Evolutionary conservation across 2,113 vertebrate genomes (phyloP).

Genomic region (Muntiacus muntjak): DNA sequence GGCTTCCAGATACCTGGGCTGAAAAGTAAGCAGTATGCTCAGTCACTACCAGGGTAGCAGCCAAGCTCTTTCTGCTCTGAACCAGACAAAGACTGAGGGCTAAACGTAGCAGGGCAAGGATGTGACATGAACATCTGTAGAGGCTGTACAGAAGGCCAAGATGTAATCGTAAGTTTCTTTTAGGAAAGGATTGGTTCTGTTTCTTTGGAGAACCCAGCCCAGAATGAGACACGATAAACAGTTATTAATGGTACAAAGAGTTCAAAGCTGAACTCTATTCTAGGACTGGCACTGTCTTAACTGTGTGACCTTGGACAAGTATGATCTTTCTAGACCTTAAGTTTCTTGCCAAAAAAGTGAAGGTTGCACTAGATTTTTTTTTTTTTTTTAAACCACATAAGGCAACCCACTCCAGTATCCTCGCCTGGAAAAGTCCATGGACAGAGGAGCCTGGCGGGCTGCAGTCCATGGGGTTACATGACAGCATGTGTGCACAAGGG

Average conservation of each 20-base stretch:
- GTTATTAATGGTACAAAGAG: neutral
- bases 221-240: neutral
- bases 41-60: neutral
- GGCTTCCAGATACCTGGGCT: neutral
- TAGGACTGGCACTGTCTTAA: neutral
- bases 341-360: neutral
- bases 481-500: too few species aligned
- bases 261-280: neutral
- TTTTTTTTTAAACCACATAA: neutral
- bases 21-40: neutral
- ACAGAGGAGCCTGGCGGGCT: too few species aligned
- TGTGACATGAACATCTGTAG: neutral
- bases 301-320: neutral
- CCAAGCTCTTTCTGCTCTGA: neutral
- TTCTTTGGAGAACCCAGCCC: neutral
- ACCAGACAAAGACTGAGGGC: neutral
- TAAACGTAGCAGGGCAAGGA: neutral
- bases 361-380: neutral
- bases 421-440: too few species aligned
- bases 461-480: too few species aligned
- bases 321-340: neutral
- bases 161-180: neutral
- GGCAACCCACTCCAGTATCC: too few species aligned
- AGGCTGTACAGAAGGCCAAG: neutral
- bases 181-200: neutral